Base-by-base conservation (phyloP, 2,888 invertebrate genomes). In the Tyria jacobaeae region DNA sequence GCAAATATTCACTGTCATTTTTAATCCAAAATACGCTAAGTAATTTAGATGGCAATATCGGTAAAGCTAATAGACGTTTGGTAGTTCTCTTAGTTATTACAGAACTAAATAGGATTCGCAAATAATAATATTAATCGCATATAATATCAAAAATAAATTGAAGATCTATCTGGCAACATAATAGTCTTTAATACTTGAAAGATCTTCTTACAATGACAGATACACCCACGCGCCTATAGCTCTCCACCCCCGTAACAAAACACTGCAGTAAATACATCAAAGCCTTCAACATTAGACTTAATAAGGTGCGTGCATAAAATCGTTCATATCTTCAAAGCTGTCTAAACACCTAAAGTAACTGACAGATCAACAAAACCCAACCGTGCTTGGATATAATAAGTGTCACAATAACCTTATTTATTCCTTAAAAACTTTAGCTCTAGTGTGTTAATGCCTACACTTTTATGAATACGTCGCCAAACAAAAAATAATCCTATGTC, bases 251-350 rank as follows among this genome's bases (percentile, higher is more conserved):
- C 72, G 66, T 70, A 65, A 58, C 67, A 76, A 60, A 50, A 66
- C 68, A 66, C 60, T 60, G 69, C 62, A 67, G 73, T 75, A 75
- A 73, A 74, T 70, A 80, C 67, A 68, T 79, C 77, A 75, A 44
- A 72, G 60, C 64, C 70, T 76, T 75, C 71, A 72, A 70, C 68
- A 62, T 73, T 71, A 72, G 70, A 76, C 73, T 76, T 79, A 76
- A 75, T 80, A 78, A 75, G 71, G 69, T 68, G 73, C 65, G 66
- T 73, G 63, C 70, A 75, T 78, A 73, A 75, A 66, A 70, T 66
- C 57, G 66, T 71, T 66, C 66, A 68, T 62, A 75, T 64, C 67
- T 68, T 62, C 49, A 9, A 44, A 24, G 35, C 37, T 25, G 37
- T 57, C 39, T 63, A 51, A 37, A 67, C 60, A 49, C 57, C 57